Conservation (phyloP, 2,888 invertebrate genomes). For the Phragmatobia fuliginosa region DNA sequence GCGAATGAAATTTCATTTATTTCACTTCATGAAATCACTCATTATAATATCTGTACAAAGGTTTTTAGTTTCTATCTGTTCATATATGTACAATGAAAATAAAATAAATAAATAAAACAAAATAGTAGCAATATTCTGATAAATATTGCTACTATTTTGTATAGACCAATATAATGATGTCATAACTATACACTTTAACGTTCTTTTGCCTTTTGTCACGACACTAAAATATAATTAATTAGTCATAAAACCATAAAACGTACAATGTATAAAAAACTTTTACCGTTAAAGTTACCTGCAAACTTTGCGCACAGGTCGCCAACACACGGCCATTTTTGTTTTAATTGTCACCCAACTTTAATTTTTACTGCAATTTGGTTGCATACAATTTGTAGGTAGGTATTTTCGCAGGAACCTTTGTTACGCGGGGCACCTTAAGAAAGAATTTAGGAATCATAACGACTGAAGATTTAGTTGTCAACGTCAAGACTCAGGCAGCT, state of each 20-base stretch:
- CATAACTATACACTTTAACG: too few relatives aligned
- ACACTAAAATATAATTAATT: neutral
- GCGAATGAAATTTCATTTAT: too few relatives aligned
- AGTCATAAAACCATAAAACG: neutral
- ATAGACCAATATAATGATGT: too few relatives aligned
- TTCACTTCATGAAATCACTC: too few relatives aligned
- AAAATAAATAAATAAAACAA: too few relatives aligned
- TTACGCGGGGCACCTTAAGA: neutral
- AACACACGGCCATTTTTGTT: neutral
- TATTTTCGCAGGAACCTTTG: neutral
- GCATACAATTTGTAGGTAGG: neutral
- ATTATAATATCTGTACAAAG: too few relatives aligned
- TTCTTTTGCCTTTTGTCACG: neutral
- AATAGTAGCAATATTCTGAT: too few relatives aligned
- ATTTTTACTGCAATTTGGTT: neutral
- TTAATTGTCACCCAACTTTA: neutral
- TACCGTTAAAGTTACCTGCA: neutral
- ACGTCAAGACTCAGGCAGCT: too few relatives aligned
- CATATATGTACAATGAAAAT: too few relatives aligned
- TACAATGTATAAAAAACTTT: neutral
- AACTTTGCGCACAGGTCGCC: neutral
- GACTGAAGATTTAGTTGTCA: neutral
- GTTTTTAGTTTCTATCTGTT: too few relatives aligned
- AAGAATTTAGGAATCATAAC: neutral
- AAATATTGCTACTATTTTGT: too few relatives aligned